These are phyloP conservation scores for Brachyptera putata DNA, from an alignment of 2,888 invertebrate genomes.

Conservation along the genomic window DNA sequence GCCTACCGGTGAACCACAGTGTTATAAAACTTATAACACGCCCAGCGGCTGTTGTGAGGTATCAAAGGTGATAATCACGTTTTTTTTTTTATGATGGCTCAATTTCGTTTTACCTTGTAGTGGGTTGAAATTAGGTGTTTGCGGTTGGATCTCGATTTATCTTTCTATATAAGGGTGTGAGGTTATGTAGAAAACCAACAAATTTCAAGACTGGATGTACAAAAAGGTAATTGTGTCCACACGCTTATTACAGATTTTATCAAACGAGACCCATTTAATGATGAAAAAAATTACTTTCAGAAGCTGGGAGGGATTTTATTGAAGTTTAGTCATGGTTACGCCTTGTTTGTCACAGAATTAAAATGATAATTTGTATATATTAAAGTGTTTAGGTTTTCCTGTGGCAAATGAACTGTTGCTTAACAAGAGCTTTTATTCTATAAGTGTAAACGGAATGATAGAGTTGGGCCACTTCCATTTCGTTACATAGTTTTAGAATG, in stretches of 20 bases:
- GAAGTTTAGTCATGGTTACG: conserved; percentile 2
- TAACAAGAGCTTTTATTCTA: too few species aligned
- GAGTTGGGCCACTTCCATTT: too few species aligned
- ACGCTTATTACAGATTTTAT: not conserved
- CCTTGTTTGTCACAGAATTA: conserved; percentile 2
- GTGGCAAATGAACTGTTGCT: too few species aligned
- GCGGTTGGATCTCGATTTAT: too few species aligned
- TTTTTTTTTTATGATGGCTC: conserved; percentile 17
- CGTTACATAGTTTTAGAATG: too few species aligned
- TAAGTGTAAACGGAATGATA: too few species aligned
- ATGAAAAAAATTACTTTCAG: too few species aligned
- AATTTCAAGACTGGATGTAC: not conserved
- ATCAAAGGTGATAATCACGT: conserved; percentile 10
- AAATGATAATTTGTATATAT: conserved; percentile 11
- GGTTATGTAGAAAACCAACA: not conserved
- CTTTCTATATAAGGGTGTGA: not conserved
- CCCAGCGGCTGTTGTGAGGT: conserved; percentile 8
- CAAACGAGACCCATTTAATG: not conserved
- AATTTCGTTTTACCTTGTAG: conserved; percentile 10
- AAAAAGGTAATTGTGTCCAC: not conserved
- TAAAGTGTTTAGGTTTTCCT: too few species aligned
- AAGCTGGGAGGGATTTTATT: not conserved
- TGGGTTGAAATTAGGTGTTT: conserved; percentile 10
- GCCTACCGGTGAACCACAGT: too few species aligned
- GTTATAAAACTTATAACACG: too few species aligned